These are phyloP conservation scores for Tenrec ecaudatus DNA, from an alignment of 2,113 vertebrate genomes.

Conservation along the genomic window DNA sequence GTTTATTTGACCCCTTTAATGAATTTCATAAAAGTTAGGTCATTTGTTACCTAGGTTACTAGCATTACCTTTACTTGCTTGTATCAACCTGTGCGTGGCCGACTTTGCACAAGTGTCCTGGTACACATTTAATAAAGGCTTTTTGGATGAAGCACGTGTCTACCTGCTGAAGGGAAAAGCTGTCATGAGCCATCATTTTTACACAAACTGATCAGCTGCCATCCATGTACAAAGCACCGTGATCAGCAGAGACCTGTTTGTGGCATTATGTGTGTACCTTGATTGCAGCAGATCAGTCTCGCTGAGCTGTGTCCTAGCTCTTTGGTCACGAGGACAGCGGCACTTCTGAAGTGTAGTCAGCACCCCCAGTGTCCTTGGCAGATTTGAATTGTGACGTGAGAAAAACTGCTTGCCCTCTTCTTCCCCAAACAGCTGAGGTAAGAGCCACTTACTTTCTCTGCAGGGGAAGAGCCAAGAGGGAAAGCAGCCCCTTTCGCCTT, in stretches of 20 bases:
- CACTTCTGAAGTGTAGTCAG: conserved; percentile 30
- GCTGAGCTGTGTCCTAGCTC: conserved; percentile 62
- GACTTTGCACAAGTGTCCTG: background rate
- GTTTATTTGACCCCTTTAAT: conserved; percentile 8
- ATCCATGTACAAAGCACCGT: conserved; percentile 13
- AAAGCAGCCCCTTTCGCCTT: conserved; percentile 25
- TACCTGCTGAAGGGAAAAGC: background rate
- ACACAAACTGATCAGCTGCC: conserved; percentile 1
- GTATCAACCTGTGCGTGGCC: fast-evolving
- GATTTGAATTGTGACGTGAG: conserved; percentile 52
- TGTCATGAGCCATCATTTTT: conserved; percentile 51
- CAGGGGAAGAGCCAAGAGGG: background rate
- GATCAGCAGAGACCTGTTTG: conserved; percentile 63
- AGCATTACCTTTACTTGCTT: background rate
- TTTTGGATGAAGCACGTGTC: background rate
- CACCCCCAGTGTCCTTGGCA: conserved; percentile 26
- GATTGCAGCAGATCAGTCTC: conserved; percentile 48
- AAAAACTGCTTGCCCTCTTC: conserved; percentile 48
- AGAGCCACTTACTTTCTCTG: conserved; percentile 44
- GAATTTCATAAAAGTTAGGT: conserved; percentile 3
- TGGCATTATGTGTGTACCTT: conserved; percentile 25
- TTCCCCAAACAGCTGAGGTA: conserved; percentile 49
- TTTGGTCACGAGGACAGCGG: conserved; percentile 52
- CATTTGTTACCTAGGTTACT: background rate
- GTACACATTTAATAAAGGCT: background rate